Base-by-base conservation (phyloP, 2,797 vertebrate genomes). In the Sebastes nivosus region DNA sequence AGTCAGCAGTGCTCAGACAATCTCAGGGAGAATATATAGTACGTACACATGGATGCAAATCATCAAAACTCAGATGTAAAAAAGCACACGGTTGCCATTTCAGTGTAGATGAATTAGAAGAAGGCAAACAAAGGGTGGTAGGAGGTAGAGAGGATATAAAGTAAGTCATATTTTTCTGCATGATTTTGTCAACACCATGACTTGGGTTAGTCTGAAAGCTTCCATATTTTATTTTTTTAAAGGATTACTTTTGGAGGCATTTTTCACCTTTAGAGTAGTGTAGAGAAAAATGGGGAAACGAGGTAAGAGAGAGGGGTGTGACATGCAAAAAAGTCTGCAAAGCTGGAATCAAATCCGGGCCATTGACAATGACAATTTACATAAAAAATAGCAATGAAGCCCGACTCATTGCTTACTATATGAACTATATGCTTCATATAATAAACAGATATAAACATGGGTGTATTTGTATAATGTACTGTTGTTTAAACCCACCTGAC, bases 1-100 rank as follows among this genome's bases (percentile, higher is more conserved):
- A 78, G 75, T 82, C 84, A 87, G 75, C 75, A 74, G 59, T 20
- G 68, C 27, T 59, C 29, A 8, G 57, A 54, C 57, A 57, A 24
- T 36, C 22, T 66, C 52, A 55, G 29, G 42, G 57, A 63, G 52
- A 66, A 66, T 52, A 55, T 63, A 16, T 30, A 50, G 13, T 4
- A 42, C 10, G 29, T 38, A 34, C 14, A 22, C 68, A 79, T 5
- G 42, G 57, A 38, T 16, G 46, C 3, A 13, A 59, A 72, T 36
- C 7, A 78, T 52, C 58, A 18, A 16, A 67, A 61, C 58, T 2
- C 8, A 36, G 20, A 24, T 34, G 8, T 6, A 50, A 54, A 77
- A 68, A 67, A 38, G 0, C 12, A 24, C 8, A 30, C 30, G 6
- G 16, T 42, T 27, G 9, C 9, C 3, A 8, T 50, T 69, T 22